These are phyloP conservation scores for Pardalotus punctatus DNA, from an alignment of 2,113 vertebrate genomes.

Conservation along the genomic window DNA sequence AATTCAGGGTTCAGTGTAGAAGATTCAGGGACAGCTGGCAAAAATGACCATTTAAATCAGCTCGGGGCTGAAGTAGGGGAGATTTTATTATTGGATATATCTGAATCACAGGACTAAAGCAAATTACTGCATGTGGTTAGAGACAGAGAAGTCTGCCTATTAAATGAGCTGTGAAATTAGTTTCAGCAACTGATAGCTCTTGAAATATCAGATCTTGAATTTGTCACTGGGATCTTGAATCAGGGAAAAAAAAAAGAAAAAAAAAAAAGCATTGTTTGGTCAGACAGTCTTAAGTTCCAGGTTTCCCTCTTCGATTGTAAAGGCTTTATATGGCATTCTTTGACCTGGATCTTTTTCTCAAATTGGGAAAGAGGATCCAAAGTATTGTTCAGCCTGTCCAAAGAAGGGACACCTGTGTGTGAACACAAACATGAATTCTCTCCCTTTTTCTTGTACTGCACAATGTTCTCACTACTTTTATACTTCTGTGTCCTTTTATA, in stretches of 20 bases:
- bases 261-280: not conserved
- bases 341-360: not conserved
- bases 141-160: not conserved
- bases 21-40: not conserved
- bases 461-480: not conserved
- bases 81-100: not conserved
- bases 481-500: not conserved
- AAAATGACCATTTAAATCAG: not conserved
- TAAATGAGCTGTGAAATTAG: not conserved
- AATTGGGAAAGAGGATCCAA: not conserved
- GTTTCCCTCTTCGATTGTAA: not conserved
- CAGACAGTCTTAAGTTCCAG: not conserved
- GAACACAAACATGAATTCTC: not conserved
- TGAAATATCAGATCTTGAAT: not conserved
- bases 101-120: not conserved
- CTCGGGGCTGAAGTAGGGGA: not conserved
- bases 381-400: not conserved
- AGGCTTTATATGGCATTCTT: not conserved
- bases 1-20: not conserved
- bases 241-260: not conserved
- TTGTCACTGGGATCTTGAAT: not conserved
- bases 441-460: not conserved
- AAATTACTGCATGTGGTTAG: not conserved
- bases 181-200: not conserved
- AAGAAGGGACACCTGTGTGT: not conserved